phyloP scores from a whole-genome alignment of 2,797 vertebrate species.

The Parauchenoglanis punctatus region DNA sequence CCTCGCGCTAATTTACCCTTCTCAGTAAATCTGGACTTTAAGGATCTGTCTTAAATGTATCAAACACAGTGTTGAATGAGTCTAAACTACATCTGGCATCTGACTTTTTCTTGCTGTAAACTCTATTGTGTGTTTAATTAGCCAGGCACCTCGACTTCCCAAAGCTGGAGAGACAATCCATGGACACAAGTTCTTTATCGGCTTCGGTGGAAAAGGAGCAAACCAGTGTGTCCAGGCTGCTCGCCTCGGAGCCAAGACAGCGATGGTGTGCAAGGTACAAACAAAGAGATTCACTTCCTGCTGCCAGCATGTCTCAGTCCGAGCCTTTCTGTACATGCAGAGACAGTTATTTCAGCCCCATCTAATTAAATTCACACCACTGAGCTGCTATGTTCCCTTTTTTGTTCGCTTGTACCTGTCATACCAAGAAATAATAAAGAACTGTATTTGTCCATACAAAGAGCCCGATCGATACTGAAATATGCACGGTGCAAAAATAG shows the following conservation, averaged over 20 bases:
- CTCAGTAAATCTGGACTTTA: no score
- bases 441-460: conserved; percentile 77
- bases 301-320: background rate
- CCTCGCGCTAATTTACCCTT: no score
- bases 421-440: conserved; percentile 70
- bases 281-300: conserved; percentile 1
- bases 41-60: background rate
- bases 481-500: conserved; percentile 81
- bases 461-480: conserved; percentile 77
- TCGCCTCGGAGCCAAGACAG: conserved; percentile 85
- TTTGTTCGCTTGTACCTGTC: conserved; percentile 64
- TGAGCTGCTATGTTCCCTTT: conserved; percentile 9
- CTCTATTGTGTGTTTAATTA: conserved; percentile 67
- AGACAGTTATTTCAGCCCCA: background rate
- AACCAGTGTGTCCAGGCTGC: conserved; percentile 96
- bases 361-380: conserved; percentile 12
- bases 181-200: conserved; percentile 92
- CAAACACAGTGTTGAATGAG: background rate
- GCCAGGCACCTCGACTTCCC: conserved; percentile 87
- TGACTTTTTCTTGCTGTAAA: background rate
- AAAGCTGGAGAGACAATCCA: conserved; percentile 94
- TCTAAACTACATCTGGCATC: background rate
- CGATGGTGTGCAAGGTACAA: conserved; percentile 92
- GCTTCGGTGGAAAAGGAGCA: conserved; percentile 97
- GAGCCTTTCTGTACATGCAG: background rate